Percentiles rank a stretch among this genome's conserved stretches.
phyloP scores from a whole-genome alignment of 2,888 invertebrate genomes.

The Melanophora roralis region DNA sequence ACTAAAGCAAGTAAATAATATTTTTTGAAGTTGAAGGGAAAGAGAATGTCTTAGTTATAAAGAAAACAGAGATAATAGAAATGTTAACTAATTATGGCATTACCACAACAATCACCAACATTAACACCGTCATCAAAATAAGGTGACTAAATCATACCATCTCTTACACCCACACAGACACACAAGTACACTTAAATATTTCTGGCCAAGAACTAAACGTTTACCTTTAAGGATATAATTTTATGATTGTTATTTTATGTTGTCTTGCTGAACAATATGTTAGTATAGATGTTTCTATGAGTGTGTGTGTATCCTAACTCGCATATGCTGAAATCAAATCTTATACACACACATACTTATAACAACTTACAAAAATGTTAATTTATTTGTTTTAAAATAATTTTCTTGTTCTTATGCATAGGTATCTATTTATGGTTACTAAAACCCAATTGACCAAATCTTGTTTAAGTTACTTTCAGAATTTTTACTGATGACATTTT shows the following conservation, averaged over 20 bases:
- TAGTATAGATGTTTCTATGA: too few species aligned
- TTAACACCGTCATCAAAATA: neutral
- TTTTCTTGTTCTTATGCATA: slow-evolving; percentile 12
- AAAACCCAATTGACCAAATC: too few species aligned
- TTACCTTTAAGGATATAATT: slow-evolving; percentile 10
- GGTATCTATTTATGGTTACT: slow-evolving; percentile 37
- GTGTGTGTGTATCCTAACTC: too few species aligned
- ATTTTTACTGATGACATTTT: too few species aligned
- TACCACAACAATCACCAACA: neutral
- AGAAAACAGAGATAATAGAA: slow-evolving; percentile 13
- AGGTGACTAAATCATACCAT: neutral
- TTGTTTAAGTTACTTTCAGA: too few species aligned
- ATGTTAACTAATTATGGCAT: slow-evolving; percentile 16
- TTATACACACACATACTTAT: too few species aligned
- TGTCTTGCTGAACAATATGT: too few species aligned
- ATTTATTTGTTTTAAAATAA: too few species aligned
- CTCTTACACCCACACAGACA: neutral
- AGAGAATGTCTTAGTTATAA: neutral
- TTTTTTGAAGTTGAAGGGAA: too few species aligned
- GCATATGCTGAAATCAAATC: neutral
- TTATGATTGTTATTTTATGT: slow-evolving; percentile 15
- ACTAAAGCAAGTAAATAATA: neutral
- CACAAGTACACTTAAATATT: too few species aligned
- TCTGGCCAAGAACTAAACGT: neutral
- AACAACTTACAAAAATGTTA: too few species aligned